Evolutionary conservation across 2,113 vertebrate genomes (phyloP).

Genomic region (Athene cunicularia): DNA sequence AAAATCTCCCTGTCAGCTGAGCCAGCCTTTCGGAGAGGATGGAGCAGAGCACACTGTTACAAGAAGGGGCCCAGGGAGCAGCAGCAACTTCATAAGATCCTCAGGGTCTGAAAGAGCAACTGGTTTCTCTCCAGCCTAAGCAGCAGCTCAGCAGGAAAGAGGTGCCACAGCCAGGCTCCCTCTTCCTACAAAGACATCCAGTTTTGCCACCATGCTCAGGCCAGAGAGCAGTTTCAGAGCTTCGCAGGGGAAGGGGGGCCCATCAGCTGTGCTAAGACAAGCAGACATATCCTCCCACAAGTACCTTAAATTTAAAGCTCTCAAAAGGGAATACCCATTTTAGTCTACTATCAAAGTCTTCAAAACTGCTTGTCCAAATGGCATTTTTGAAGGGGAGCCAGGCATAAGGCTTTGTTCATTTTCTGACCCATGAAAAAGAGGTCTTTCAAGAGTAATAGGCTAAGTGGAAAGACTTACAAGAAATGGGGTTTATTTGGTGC

Average conservation of each 20-base stretch:
- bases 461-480: not conserved
- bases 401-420: not conserved
- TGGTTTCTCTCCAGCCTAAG: not conserved
- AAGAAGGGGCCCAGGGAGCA: not conserved
- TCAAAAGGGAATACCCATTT: not conserved
- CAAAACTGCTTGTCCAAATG: not conserved
- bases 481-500: not conserved
- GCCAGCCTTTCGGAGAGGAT: not conserved
- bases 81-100: not conserved
- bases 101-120: not conserved
- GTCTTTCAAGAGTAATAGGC: not conserved
- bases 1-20: not conserved
- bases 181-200: not conserved
- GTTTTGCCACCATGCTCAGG: not conserved
- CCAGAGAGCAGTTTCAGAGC: not conserved
- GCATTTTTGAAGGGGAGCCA: not conserved
- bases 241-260: not conserved
- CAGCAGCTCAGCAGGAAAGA: not conserved
- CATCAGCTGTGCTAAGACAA: not conserved
- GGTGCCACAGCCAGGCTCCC: not conserved
- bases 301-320: not conserved
- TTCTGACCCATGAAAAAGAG: not conserved
- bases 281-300: not conserved
- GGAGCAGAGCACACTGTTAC: not conserved
- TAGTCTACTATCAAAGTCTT: not conserved